phyloP scores from a whole-genome alignment of 2,113 vertebrate genomes.

The Opisthocomus hoazin region DNA sequence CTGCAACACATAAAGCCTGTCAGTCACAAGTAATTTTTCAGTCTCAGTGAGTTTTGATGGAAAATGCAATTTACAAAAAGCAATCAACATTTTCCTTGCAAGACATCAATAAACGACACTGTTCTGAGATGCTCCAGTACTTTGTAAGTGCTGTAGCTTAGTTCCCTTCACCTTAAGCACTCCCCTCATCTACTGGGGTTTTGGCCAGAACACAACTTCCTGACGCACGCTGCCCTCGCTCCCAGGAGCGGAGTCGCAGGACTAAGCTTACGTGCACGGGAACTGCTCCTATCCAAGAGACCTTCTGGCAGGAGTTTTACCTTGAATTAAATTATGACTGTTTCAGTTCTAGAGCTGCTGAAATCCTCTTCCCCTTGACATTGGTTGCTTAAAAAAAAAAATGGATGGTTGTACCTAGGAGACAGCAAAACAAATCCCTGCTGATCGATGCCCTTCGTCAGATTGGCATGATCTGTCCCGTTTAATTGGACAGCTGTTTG shows the following conservation, averaged over 20 bases:
- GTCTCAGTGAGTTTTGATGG: conserved; percentile 16
- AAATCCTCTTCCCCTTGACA: neutral
- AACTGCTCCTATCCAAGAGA: neutral
- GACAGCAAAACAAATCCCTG: neutral
- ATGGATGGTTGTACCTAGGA: neutral
- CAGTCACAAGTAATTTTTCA: conserved; percentile 25
- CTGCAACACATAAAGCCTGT: neutral
- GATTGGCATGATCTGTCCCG: neutral
- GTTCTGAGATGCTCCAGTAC: neutral
- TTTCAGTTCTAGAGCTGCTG: neutral
- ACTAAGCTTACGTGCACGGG: neutral
- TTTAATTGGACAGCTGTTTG: neutral
- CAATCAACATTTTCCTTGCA: conserved; percentile 30
- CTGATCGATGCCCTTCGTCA: neutral
- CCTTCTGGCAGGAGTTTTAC: neutral
- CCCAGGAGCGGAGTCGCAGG: neutral
- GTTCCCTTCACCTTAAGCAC: neutral
- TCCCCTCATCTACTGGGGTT: neutral
- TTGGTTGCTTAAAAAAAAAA: accelerated
- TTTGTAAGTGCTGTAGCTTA: neutral
- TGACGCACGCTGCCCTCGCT: neutral
- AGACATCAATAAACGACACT: conserved; percentile 27
- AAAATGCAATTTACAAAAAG: conserved; percentile 44
- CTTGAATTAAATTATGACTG: neutral
- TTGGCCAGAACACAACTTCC: neutral